Conservation (phyloP, 2,113 vertebrate species). For the Vireo altiloquus region DNA sequence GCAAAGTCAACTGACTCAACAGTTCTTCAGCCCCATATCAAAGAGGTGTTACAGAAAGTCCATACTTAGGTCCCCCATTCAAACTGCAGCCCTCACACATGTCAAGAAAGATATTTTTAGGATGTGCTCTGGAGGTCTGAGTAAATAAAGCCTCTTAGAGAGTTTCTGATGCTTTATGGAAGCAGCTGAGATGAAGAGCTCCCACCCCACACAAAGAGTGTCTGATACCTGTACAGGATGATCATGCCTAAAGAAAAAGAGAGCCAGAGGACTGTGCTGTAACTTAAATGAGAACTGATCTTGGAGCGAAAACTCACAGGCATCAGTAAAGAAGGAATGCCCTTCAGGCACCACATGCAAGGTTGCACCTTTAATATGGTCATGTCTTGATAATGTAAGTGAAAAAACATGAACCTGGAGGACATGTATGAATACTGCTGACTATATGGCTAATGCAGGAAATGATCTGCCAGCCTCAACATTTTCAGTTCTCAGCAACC, state of each 20-base stretch:
- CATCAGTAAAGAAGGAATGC: not conserved
- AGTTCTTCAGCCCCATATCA: not conserved
- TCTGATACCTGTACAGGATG: not conserved
- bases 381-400: not conserved
- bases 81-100: not conserved
- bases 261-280: not conserved
- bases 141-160: not conserved
- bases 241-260: not conserved
- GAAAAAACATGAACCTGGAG: not conserved
- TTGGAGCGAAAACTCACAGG: not conserved
- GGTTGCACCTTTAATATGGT: not conserved
- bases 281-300: not conserved
- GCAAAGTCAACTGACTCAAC: not conserved
- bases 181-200: not conserved
- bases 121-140: not conserved
- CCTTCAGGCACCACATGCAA: not conserved
- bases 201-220: accelerated
- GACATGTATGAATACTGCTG: not conserved
- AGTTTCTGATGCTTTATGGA: not conserved
- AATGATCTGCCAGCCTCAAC: not conserved
- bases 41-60: not conserved
- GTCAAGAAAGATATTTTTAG: not conserved
- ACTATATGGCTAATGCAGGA: not conserved
- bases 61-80: not conserved
- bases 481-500: not conserved